Evolutionary conservation across 2,113 vertebrate genomes (phyloP), one percentile per base, ranked within the genome.

Genomic region (Caranx melampygus): DNA sequence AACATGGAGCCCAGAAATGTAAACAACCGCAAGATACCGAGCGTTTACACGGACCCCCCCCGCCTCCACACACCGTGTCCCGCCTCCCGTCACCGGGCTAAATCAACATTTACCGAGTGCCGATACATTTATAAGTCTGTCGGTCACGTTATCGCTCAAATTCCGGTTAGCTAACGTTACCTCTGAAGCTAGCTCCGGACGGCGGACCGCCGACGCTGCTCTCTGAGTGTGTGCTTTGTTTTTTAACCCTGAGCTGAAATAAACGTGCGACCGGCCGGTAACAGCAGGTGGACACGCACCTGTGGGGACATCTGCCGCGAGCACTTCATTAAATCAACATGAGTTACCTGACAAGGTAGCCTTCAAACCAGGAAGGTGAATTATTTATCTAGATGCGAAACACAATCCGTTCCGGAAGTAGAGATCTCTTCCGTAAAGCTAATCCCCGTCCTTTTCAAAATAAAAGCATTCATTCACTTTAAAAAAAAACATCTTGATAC

Each of bases 381-480:
- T 91, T 90, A 89, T 91, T 92, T 90, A 91, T 88, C 82, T 81
- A 72, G 47, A 63, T 44, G 78, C 74, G 87, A 93, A 93, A 93
- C 68, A 57, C 72, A 89, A 91, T 87, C 89, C 82, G 82, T 87
- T 87, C 87, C 93, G 92, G 93, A 93, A 92, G 73, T 81, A 15
- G 12, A 74, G n/a, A 4, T 54, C 34, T 33, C 80, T 86, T 90
- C 75, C 78, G 79, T 42, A 44, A 71, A 61, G n/a, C 6, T 11
- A 60, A 51, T 67, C 60, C 15, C 2, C 1, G 3, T 5, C 7
- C 12, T 20, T 69, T 78, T 33, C 84, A 88, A 84, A 87, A 69
- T 87, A 92, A 93, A n/a, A 89, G 77, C 64, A 26, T 1, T 2
- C 0, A 72, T 3, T 13, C 4, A 4, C 4, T 52, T 11, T 14